Evolutionary conservation across 2,113 vertebrate genomes (phyloP), one percentile per base, ranked within the genome.

Genomic region (Antidorcas marsupialis): DNA sequence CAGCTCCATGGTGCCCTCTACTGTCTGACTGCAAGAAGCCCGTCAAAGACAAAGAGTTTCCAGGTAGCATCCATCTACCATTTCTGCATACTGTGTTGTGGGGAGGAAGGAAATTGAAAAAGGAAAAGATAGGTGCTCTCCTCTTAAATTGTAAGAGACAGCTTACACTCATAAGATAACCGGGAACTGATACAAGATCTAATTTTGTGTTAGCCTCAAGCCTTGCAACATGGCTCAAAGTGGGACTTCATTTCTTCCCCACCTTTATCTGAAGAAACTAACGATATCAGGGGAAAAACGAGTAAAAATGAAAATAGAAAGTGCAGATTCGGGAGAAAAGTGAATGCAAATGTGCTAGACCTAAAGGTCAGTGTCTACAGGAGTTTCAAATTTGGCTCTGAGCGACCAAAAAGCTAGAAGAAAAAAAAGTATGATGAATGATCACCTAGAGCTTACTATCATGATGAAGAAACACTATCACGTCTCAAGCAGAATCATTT

Each of bases 1-100:
- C 84, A 96, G 87, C 98, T 97, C 98, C 97, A 98, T 33, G 94
- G 95, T 92, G 97, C 96, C 95, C 96, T 88, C 98, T 89, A 76
- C 96, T 95, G 95, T 79, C 55, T 91, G 39, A 50, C 43, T 74
- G 43, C 74, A 36, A 92, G 55, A 96, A 91, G 91, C 43, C 62
- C 21, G 53, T 62, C 13, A 64, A 78, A 96, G 87, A 60, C 71
- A 43, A 93, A 85, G 14, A 82, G 83, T 89, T 96, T 94, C 52
- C 82, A 93, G 74, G 84, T 60, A 89, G 28, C 25, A 57, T 84
- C 16, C 83, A 84, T 83, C 62, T 62, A 87, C 85, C 4, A 74
- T 92, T 55, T 89, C 67, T 96, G 50, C 94, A 25, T 89, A 79
- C 25, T 93, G 7, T 76, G 21, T 67, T 89, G 74, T n/a, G 23